Evolutionary conservation across 2,113 vertebrate species (phyloP).

Genomic region (Podarcis muralis): DNA sequence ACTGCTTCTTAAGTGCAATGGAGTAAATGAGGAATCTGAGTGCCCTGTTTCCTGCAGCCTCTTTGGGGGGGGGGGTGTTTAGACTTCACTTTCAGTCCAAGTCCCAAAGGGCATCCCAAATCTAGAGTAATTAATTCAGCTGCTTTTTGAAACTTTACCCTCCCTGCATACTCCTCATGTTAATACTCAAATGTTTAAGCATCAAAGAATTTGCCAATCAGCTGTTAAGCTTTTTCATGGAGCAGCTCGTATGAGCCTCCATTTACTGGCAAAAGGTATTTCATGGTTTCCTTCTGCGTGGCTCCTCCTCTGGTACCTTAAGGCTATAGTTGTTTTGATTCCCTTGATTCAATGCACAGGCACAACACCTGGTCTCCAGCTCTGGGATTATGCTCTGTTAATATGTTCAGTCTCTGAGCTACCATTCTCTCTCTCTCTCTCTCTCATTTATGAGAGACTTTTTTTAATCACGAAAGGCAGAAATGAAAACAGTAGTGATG

Average conservation of each 20-base stretch:
- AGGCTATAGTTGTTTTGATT: conserved; percentile 4
- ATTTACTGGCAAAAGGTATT: background rate
- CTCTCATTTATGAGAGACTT: conserved; percentile 23
- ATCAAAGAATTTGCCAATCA: conserved; percentile 3
- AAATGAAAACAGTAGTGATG: background rate
- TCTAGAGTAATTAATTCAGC: background rate
- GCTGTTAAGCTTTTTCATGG: background rate
- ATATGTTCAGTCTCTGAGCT: rapidly evolving
- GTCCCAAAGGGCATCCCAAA: background rate
- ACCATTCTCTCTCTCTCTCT: background rate
- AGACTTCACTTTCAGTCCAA: background rate
- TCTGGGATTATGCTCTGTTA: conserved; percentile 24
- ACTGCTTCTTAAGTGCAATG: background rate
- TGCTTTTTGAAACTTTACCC: conserved; percentile 15
- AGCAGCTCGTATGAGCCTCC: background rate
- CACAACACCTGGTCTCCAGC: conserved; percentile 15
- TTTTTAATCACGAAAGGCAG: background rate
- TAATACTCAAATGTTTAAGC: conserved; percentile 31
- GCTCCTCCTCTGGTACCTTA: background rate
- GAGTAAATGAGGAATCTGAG: background rate
- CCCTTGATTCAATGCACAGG: background rate
- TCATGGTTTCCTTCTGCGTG: background rate
- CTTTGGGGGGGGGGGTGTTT: background rate
- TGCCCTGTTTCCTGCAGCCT: background rate
- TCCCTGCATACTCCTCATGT: background rate